Percentiles rank a stretch among this genome's conserved stretches.
Evolutionary conservation across 2,797 vertebrate genomes (phyloP).

Genomic region (Rallus crepitans): DNA sequence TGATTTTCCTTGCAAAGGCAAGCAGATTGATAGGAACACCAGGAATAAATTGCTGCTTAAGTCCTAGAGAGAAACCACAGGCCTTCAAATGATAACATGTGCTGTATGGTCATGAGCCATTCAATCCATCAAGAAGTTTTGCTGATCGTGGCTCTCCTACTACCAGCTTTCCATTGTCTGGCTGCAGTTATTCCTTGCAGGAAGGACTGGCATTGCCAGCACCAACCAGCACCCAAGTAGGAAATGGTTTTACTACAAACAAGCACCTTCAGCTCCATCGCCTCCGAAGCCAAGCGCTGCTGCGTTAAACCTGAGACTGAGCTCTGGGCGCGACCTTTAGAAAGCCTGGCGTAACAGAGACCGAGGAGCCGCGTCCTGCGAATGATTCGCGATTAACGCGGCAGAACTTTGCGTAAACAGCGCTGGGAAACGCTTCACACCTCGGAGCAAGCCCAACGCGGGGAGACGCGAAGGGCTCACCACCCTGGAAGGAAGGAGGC

Average conservation of each 20-base stretch:
- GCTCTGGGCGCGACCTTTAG: constrained; percentile 52
- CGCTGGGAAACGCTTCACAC: no score
- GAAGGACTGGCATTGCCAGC: neutral
- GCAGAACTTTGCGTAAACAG: neutral
- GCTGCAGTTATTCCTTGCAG: constrained; percentile 13
- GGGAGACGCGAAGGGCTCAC: neutral
- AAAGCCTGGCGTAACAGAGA: neutral
- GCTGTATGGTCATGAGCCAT: neutral
- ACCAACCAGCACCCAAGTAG: neutral
- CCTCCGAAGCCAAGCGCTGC: constrained; percentile 39
- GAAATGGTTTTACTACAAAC: neutral
- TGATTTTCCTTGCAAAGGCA: neutral
- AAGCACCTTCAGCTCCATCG: constrained; percentile 37
- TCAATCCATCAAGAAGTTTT: constrained; percentile 9
- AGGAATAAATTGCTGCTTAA: neutral
- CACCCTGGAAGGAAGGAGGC: no score
- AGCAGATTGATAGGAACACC: neutral
- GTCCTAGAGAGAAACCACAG: neutral
- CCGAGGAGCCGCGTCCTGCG: neutral
- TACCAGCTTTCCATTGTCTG: neutral
- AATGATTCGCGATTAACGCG: neutral
- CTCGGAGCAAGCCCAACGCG: neutral
- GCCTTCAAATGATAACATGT: neutral
- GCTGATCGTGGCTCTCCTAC: neutral
- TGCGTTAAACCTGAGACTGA: constrained; percentile 25